phyloP scores from a whole-genome alignment of 2,797 vertebrate genomes.

The Amblyraja radiata region DNA sequence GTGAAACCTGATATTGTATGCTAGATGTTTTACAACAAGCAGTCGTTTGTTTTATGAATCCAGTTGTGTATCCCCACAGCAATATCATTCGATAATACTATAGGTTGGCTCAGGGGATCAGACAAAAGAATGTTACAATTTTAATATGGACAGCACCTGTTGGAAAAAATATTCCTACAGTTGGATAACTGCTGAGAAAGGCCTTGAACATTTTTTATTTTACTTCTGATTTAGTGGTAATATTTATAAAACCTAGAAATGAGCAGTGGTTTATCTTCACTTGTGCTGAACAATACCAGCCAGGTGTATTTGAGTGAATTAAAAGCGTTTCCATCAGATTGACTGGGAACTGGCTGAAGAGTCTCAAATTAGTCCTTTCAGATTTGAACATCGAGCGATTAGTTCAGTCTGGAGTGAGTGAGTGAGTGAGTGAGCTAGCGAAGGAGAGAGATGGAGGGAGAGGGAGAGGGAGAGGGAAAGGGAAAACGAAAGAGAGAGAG shows the following conservation, averaged over 20 bases:
- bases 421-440: no score
- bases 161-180: conserved; percentile 2
- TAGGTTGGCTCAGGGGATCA: conserved; percentile 34
- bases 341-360: not conserved
- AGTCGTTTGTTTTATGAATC: conserved; percentile 34
- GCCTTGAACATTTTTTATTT: conserved; percentile 17
- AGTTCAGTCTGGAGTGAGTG: not conserved
- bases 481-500: no score
- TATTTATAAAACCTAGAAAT: not conserved
- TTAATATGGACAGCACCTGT: conserved; percentile 34
- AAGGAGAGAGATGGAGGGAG: no score
- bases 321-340: not conserved
- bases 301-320: not conserved
- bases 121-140: conserved; percentile 17
- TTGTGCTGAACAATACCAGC: not conserved
- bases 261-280: not conserved
- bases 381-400: not conserved
- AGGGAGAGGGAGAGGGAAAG: no score
- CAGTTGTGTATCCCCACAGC: conserved; percentile 21
- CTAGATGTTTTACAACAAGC: conserved; percentile 24
- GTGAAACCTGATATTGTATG: conserved; percentile 33
- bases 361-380: not conserved
- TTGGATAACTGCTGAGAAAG: conserved; percentile 26
- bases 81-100: conserved; percentile 24
- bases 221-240: not conserved